These are phyloP conservation scores for Drosophila ochracea DNA, from an alignment of 2,888 invertebrate genomes.

Conservation along the genomic window DNA sequence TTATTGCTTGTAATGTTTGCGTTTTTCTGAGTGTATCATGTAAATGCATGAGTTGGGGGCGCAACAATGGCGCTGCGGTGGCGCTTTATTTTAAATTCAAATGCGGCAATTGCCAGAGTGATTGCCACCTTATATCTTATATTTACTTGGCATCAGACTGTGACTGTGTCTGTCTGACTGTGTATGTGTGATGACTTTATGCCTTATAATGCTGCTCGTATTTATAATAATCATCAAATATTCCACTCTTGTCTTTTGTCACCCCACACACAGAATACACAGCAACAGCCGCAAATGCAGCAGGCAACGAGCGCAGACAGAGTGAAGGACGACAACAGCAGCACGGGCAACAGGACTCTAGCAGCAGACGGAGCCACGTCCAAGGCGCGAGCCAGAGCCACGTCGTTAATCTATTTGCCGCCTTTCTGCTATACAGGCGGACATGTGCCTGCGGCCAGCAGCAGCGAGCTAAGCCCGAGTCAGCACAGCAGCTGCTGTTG, in stretches of 20 bases:
- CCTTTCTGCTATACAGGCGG: constrained; percentile 80
- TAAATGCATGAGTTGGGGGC: constrained; percentile 5
- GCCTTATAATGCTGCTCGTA: constrained; percentile 39
- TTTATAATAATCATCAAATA: constrained; percentile 74
- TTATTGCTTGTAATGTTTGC: neutral
- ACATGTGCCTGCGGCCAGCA: constrained; percentile 78
- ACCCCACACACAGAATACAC: constrained; percentile 57
- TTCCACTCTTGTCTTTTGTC: constrained; percentile 71
- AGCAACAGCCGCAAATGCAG: constrained; percentile 43
- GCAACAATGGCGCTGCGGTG: constrained; percentile 48
- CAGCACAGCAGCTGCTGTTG: constrained; percentile 31
- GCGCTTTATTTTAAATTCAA: constrained; percentile 72
- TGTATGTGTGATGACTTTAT: constrained; percentile 24
- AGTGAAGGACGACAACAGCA: constrained; percentile 37
- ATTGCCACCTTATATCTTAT: constrained; percentile 53
- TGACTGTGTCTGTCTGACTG: neutral
- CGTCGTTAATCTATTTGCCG: constrained; percentile 83
- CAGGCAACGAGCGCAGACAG: constrained; percentile 45
- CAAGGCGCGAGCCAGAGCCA: constrained; percentile 69
- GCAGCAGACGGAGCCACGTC: constrained; percentile 45
- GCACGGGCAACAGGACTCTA: constrained; percentile 26
- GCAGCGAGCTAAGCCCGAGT: constrained; percentile 37
- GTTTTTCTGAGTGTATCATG: constrained; percentile 3
- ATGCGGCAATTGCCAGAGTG: constrained; percentile 55
- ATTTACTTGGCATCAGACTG: constrained; percentile 46